Evolutionary conservation across 2,888 invertebrate species (phyloP), one percentile per base, ranked within the genome.

Genomic region (Drosophila suboccidentalis): DNA sequence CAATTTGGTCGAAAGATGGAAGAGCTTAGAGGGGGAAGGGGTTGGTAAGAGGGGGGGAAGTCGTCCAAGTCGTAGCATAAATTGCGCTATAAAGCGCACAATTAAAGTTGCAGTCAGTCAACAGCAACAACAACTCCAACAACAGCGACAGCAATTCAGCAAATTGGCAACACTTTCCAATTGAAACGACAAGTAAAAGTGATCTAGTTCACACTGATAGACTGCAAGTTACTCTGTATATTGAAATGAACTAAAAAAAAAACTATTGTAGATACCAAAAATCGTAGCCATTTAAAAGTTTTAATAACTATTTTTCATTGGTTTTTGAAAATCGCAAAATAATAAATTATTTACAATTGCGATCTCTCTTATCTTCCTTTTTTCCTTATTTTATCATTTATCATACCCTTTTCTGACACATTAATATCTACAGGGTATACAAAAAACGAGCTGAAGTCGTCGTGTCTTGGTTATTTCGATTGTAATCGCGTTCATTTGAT

Each of bases 81-180:
- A 86, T 78, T 87, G 80, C 87, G 82, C 82, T 84, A 89, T 86
- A 86, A 89, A 87, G 85, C 87, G 75, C 85, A 79, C 87, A 89
- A 89, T 89, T 85, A 87, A 86, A 84, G 75, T 80, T 71, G 75
- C 75, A 77, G 78, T 75, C 75, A 67, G 78, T 75, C 72, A 74
- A 64, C 49, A 17, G 47, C 51, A 17, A 53, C 57, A 38, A 54
- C 72, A 74, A 64, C 49, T n/a, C 47, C 47, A 17, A 53, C 57
- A 38, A 57, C 60, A 50, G 55, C 78, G 63, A 77, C 75, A 74
- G 69, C 79, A 53, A 53, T 63, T 68, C 65, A 71, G 87, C 85
- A 89, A 86, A 86, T 86, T 86, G 87, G 85, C 89, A 86, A 86
- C 85, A 86, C 85, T 86, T 86, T 89, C 85, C 80, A 89, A 89